Percentiles rank a stretch among this genome's conserved stretches.
Evolutionary conservation across 2,113 vertebrate genomes (phyloP).

Genomic region (Charina bottae): DNA sequence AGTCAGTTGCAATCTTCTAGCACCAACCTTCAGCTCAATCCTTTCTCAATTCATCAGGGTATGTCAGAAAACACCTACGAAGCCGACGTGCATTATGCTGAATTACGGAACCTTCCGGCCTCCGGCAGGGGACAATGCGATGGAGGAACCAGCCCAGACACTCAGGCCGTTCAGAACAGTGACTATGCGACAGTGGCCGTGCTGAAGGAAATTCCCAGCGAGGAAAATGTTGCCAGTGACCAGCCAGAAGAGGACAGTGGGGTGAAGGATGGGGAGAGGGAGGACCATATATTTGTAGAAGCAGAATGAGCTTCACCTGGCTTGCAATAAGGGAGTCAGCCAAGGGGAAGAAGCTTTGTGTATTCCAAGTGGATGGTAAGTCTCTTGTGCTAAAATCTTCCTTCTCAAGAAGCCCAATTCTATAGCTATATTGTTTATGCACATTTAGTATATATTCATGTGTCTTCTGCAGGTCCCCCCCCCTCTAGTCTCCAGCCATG

Average conservation of each 20-base stretch:
- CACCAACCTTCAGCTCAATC: not conserved
- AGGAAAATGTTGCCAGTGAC: too few relatives aligned
- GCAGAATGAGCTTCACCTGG: too few relatives aligned
- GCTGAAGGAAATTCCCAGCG: not conserved
- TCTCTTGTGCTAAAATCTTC: not conserved
- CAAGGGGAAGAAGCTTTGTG: not conserved
- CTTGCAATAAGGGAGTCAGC: not conserved
- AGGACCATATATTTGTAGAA: not conserved
- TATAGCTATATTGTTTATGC: not conserved
- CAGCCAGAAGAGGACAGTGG: not conserved
- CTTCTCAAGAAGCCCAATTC: not conserved
- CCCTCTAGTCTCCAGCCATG: not conserved
- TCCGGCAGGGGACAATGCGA: conserved; percentile 4
- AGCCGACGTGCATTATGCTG: not conserved
- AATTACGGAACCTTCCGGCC: not conserved
- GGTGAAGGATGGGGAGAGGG: not conserved
- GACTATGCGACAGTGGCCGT: conserved; percentile 22
- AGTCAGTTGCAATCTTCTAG: not conserved
- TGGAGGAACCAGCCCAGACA: not conserved
- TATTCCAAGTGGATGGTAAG: not conserved
- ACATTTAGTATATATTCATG: not conserved
- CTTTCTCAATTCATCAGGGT: not conserved
- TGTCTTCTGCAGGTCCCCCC: not conserved
- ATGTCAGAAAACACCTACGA: accelerated
- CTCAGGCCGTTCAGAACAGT: not conserved